These are phyloP conservation scores for Prunella himalayana DNA, from an alignment of 2,113 vertebrate genomes.

Conservation along the genomic window DNA sequence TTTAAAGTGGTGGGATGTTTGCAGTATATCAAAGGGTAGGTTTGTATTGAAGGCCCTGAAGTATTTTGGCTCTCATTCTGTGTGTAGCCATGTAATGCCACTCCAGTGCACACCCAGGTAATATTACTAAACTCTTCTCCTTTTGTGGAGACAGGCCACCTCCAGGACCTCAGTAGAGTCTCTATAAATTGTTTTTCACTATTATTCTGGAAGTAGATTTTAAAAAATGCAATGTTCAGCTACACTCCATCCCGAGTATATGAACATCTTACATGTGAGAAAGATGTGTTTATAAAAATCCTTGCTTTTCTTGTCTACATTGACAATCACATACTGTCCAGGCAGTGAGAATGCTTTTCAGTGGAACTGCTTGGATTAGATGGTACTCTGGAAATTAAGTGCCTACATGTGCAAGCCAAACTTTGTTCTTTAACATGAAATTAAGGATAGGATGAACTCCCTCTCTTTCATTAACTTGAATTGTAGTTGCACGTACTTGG, in stretches of 20 bases:
- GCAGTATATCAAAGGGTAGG: not conserved
- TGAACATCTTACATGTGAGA: not conserved
- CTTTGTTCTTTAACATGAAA: not conserved
- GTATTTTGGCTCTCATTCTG: not conserved
- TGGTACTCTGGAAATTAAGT: not conserved
- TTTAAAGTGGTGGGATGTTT: not conserved
- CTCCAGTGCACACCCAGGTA: not conserved
- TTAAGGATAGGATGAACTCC: not conserved
- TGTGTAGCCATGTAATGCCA: not conserved
- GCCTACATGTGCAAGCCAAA: not conserved
- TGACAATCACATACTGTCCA: not conserved
- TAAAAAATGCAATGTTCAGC: not conserved
- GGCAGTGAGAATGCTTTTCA: not conserved
- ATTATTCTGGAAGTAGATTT: not conserved
- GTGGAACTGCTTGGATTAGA: not conserved
- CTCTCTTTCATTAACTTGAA: not conserved
- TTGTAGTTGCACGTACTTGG: not conserved
- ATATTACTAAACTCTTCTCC: not conserved
- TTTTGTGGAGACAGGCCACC: not conserved
- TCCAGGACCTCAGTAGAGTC: not conserved
- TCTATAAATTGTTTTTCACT: not conserved
- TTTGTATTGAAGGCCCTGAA: not conserved
- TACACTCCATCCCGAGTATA: not conserved
- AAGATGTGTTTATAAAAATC: not conserved
- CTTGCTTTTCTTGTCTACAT: not conserved